Base-by-base conservation (phyloP, 1,140 invertebrate genomes). In the Adoxophyes honmai region DNA sequence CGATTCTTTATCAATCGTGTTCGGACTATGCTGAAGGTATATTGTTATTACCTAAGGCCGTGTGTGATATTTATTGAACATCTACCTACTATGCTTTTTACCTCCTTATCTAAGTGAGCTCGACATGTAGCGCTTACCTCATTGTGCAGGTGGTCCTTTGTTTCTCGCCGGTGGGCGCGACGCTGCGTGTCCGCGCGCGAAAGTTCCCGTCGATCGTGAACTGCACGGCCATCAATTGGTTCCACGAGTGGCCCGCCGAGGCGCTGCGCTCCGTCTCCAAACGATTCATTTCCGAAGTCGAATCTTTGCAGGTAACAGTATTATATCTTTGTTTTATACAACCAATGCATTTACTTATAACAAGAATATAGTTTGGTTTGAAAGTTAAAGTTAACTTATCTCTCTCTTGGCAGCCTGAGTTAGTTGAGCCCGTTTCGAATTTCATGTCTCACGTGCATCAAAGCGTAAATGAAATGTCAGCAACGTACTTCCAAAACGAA, bases 171-270 rank as follows among this genome's bases (percentile, higher is more conserved):
- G 96, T 98, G 57, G 97, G 97, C 0, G 92, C 93, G 0, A 98
- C 95, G 0, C 88, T 98, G 3, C 89, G 97, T 64, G 91, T 97
- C 28, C 92, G 97, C 63, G 94, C 95, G 8, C 91, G 97, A 56
- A 97, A 98, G 86, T 99, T 98, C 89, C 98, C 98, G 4, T 96
- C 97, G 1, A 89, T 99, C 10, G 94, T 97, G 6, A 98, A 97
- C 88, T 98, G 96, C 73, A 97, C 97, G 0, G 93, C 94, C 6
- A 98, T 98, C 52, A 93, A 98, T 85, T 99, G 97, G 97, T 98
- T 98, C 84, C 96, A 98, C 78, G 96, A 97, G 89, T 99, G 98
- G 97, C 97, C 98, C 0, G 92, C 94, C 78, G 94, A 97, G 72
- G 98, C 98, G 5, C 84, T 99, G 52, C 92, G 95, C 68, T 98